Conservation (phyloP, 2,797 vertebrate genomes). For the Schizopygopsis pylzovi region DNA sequence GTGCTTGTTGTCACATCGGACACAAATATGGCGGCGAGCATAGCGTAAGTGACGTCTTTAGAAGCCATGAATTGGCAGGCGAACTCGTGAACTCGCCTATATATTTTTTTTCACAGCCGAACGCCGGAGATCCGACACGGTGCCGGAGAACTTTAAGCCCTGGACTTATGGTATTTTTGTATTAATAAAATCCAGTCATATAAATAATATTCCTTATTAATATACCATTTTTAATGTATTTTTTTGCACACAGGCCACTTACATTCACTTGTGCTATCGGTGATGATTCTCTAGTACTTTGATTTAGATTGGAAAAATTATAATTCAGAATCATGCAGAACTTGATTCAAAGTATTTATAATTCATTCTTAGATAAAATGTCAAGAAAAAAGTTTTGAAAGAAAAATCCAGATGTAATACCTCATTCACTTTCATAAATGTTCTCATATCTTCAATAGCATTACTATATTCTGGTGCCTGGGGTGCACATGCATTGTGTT, state of each 20-base stretch:
- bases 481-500: constrained; percentile 23
- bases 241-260: neutral
- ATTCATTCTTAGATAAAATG: constrained; percentile 20
- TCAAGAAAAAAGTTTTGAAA: constrained; percentile 5
- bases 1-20: too few species aligned
- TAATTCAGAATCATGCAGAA: neutral
- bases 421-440: constrained; percentile 25
- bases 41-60: too few species aligned
- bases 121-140: too few species aligned
- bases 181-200: neutral
- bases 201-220: neutral
- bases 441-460: constrained; percentile 17
- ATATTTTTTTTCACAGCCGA: too few species aligned
- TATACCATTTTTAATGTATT: neutral
- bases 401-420: constrained; percentile 26
- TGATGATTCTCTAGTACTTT: neutral
- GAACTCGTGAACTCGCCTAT: too few species aligned
- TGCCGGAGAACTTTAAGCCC: too few species aligned
- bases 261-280: neutral
- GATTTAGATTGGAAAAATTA: neutral
- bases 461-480: constrained; percentile 12
- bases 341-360: neutral
- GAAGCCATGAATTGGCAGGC: too few species aligned
- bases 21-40: too few species aligned
- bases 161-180: too few species aligned